Conservation (phyloP, 2,797 vertebrate species). For the Sebastes taczanowskii region DNA sequence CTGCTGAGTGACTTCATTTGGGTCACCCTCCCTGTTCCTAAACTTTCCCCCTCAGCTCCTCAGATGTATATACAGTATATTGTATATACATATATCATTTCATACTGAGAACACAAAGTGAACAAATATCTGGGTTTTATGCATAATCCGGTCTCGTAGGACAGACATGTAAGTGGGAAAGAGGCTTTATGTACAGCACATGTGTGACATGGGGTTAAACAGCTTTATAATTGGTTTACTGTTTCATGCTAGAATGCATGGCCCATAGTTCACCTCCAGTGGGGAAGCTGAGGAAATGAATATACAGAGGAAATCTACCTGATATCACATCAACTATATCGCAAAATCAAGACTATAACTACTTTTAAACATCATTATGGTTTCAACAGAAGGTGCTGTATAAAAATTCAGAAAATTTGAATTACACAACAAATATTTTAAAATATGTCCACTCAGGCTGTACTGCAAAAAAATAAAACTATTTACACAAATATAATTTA, state of each 20-base stretch:
- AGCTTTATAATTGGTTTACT: slow-evolving; percentile 68
- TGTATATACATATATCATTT: background rate
- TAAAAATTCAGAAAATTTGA: background rate
- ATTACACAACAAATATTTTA: background rate
- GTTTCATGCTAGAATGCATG: slow-evolving; percentile 41
- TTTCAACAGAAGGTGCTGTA: background rate
- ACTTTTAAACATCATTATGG: background rate
- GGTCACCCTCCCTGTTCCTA: no score
- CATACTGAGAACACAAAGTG: background rate
- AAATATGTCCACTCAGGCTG: background rate
- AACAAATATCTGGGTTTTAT: no score
- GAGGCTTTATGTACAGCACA: slow-evolving; percentile 50
- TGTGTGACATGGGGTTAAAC: slow-evolving; percentile 58
- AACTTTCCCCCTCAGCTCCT: no score
- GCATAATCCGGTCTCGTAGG: background rate
- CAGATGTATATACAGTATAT: no score
- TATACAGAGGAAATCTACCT: background rate
- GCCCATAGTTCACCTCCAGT: background rate
- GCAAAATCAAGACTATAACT: background rate
- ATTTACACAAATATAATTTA: background rate
- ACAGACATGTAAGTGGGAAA: slow-evolving; percentile 7
- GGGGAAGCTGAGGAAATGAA: background rate
- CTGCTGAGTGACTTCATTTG: no score
- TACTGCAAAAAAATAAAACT: background rate
- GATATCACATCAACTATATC: background rate